Base-by-base conservation (phyloP, 2,888 invertebrate genomes). In the Troilus luridus region DNA sequence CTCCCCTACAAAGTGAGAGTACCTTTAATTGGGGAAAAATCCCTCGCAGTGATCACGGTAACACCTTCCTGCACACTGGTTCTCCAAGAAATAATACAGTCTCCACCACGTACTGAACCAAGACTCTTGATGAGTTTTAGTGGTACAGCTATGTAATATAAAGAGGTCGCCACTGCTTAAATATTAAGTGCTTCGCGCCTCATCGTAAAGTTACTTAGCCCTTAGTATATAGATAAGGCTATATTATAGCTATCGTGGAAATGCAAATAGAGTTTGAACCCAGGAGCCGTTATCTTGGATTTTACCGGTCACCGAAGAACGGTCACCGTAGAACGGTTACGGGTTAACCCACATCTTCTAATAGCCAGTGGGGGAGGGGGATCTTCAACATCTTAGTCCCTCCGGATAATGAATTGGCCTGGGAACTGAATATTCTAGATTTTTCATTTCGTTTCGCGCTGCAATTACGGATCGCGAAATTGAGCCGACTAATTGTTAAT, bases 251-350 rank as follows among this genome's bases (percentile, higher is more conserved):
- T 67, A 67, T 67, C 67, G 14, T 24, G 24, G 24, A 12, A 67
- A 67, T 67, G 67, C 24, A 67, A 67, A 67, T 67, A 67, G 8
- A 67, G 67, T 24, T 67, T 24, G 14, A 24, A 24, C 67, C 24
- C 24, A 41, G 67, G 12, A 67, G 67, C 67, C 67, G 67, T 24
- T 67, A 67, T 67, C 67, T 67, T 0, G 9, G 67, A 67, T 67
- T 24, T 67, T 14, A 67, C 12, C 67, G 67, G 24, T 67, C 67
- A 67, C 67, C 24, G 24, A 67, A 24, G 67, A 67, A 67, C 67
- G 67, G 67, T 67, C 67, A 67, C 67, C 67, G 24, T 24, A 24
- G 67, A 67, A 67, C 67, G 67, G 67, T 67, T 24, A 67, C 67
- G 24, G 9, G 24, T 24, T 67, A 67, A 67, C 67, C 67, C 67